Percentiles rank a stretch among this genome's conserved stretches.
These are phyloP conservation scores for Brachionus rotundiformis DNA, from an alignment of 1,140 invertebrate species.

Conservation along the genomic window DNA sequence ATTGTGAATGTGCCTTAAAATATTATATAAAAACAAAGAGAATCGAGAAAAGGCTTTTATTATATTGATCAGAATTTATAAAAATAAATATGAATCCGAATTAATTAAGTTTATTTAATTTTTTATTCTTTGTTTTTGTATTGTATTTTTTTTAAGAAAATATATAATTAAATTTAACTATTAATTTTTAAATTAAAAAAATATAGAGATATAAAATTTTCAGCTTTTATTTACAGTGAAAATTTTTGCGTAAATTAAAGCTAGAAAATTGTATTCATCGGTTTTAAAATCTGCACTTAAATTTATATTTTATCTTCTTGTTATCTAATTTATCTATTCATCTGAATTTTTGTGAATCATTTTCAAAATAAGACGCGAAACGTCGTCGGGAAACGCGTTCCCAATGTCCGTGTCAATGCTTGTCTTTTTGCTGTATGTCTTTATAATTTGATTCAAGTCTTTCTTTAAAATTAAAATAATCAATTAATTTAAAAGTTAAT, in stretches of 20 bases:
- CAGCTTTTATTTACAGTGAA: background rate
- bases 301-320: no score
- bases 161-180: no score
- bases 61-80: background rate
- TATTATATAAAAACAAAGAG: background rate
- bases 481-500: constrained; percentile 17
- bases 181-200: no score
- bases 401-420: background rate
- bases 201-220: background rate
- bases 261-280: background rate
- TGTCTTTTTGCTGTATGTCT: constrained; percentile 1
- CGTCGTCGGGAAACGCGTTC: constrained; percentile 6
- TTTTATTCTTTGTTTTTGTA: no score
- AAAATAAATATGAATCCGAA: no score
- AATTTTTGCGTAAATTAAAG: background rate
- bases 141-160: no score
- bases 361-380: constrained; percentile 33
- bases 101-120: no score
- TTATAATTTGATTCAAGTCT: constrained; percentile 2
- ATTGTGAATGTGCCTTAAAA: background rate
- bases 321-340: no score
- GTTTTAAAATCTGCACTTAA: background rate
- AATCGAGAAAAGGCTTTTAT: background rate
- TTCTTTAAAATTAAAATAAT: background rate
- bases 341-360: constrained; percentile 47